Conservation (phyloP, 2,797 vertebrate genomes). For the Channallabes apus region DNA sequence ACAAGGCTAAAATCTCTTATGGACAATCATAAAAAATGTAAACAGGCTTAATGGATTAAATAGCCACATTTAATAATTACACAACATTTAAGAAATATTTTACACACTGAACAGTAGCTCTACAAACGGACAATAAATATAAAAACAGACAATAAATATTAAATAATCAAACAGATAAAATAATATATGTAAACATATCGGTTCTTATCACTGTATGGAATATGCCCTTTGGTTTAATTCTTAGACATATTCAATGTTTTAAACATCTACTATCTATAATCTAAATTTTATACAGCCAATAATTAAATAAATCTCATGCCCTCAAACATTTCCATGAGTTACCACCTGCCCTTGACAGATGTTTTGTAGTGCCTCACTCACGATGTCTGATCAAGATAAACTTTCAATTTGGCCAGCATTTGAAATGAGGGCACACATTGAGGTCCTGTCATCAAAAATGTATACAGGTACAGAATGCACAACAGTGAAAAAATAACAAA, state of each 20-base stretch:
- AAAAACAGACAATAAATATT: slow-evolving; percentile 81
- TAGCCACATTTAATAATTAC: slow-evolving; percentile 22
- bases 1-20: neutral
- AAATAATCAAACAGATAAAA: slow-evolving; percentile 71
- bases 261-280: slow-evolving; percentile 22
- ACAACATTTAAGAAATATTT: slow-evolving; percentile 35
- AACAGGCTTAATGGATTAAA: neutral
- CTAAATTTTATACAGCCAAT: slow-evolving; percentile 21
- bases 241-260: slow-evolving; percentile 17
- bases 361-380: slow-evolving; percentile 3
- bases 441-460: neutral
- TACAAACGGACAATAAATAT: slow-evolving; percentile 70
- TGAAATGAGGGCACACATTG: slow-evolving; percentile 10
- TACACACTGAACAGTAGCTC: slow-evolving; percentile 31
- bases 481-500: slow-evolving; percentile 28
- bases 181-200: slow-evolving; percentile 50
- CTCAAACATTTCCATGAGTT: slow-evolving; percentile 25
- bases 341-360: slow-evolving; percentile 1
- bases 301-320: slow-evolving; percentile 31
- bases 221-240: slow-evolving; percentile 14
- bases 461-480: slow-evolving; percentile 33
- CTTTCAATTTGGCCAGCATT: slow-evolving; percentile 18
- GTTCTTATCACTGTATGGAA: slow-evolving; percentile 19
- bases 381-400: neutral
- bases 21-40: neutral